Evolutionary conservation across 1,140 invertebrate genomes (phyloP), one percentile per base, ranked within the genome.

Genomic region (Drosophila ficusphila): DNA sequence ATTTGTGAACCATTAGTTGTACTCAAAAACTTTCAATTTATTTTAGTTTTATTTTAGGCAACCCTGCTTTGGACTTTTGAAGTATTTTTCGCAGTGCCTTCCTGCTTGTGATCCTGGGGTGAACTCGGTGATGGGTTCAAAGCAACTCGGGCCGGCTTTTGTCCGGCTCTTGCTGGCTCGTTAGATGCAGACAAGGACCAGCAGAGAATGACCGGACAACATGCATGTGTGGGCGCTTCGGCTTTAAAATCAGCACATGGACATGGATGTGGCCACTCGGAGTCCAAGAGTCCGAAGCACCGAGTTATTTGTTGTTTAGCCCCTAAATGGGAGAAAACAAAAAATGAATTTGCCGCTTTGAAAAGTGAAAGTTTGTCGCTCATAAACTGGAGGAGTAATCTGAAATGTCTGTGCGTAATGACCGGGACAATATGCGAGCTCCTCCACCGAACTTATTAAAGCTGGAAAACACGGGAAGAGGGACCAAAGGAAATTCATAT

Each of bases 131-230:
- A 31, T 56, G 56, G 44, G 56, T 61, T 65, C 54, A 75, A 75
- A 79, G 70, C 44, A n/a, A 51, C 58, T 39, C 27, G 44, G 8
- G 36, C 25, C 39, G 9, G 42, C 52, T 61, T 75, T 68, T 54
- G 68, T 77, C 48, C 27, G 42, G 52, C 54, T 65, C 34, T 49
- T 62, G 57, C 27, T 48, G 41, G 51, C 71, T 83, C 79, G 79
- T 83, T 79, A 72, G 58, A 34, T 47, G 52, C 79, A 79, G 71
- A 79, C 75, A 79, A 79, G 38, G 46, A 56, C 72, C 36, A 29
- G 34, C 46, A 47, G 39, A 76, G 60, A 79, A 68, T 41, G 74
- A 70, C 74, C 76, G 67, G 21, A 25, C 49, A 69, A 54, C 52
- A 49, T 60, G 47, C 74, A 76, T 81, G 51, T 46, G 62, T 53